Conservation (phyloP, 2,888 invertebrate species). For the Galerucella pusilla region DNA sequence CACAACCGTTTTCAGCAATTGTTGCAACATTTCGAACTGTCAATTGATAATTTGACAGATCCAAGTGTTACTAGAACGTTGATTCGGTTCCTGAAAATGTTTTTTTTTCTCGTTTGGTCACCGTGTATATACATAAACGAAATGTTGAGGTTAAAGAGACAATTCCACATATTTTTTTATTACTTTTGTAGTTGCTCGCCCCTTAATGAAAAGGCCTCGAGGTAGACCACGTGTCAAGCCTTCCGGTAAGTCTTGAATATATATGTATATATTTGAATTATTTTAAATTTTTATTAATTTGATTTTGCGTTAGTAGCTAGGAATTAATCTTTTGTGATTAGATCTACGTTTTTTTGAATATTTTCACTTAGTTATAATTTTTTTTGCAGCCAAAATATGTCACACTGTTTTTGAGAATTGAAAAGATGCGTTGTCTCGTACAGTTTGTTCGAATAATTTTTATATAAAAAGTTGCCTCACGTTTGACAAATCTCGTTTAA, state of each 20-base stretch:
- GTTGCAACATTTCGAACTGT: too few relatives aligned
- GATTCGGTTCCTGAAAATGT: not conserved
- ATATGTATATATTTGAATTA: constrained; percentile 20
- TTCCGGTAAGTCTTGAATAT: constrained; percentile 35
- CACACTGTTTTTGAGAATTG: not conserved
- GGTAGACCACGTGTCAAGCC: constrained; percentile 54
- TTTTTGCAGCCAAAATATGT: not conserved
- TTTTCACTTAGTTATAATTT: too few relatives aligned
- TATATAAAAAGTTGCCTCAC: too few relatives aligned
- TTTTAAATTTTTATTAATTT: constrained; percentile 3
- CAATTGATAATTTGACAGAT: too few relatives aligned
- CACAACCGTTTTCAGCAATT: too few relatives aligned
- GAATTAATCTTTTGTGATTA: not conserved
- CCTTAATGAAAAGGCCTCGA: constrained; percentile 53
- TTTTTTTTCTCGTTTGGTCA: not conserved
- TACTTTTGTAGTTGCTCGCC: constrained; percentile 49
- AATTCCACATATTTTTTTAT: constrained; percentile 28
- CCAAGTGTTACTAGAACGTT: not conserved
- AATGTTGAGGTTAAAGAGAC: not conserved
- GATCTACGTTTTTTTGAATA: not conserved
- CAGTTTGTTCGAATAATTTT: not conserved
- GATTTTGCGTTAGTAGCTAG: constrained; percentile 17
- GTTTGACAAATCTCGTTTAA: too few relatives aligned
- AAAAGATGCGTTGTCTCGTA: not conserved
- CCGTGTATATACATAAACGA: not conserved